Evolutionary conservation across 2,113 vertebrate genomes (phyloP).

Genomic region (Prietella phreatophila): DNA sequence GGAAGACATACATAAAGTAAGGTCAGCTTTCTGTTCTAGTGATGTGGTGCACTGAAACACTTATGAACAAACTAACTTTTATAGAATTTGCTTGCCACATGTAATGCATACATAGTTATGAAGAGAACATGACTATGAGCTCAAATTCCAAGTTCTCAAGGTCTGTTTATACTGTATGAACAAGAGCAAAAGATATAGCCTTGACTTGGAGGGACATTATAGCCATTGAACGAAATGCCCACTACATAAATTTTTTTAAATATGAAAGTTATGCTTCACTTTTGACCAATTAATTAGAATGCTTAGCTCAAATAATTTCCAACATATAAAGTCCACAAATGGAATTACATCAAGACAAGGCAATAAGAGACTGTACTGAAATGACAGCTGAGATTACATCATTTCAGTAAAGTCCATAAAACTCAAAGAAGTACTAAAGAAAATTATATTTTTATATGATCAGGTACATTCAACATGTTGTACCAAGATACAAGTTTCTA

Average conservation of each 20-base stretch:
- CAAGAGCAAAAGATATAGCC: neutral
- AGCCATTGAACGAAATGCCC: neutral
- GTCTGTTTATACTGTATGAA: neutral
- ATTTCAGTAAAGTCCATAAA: neutral
- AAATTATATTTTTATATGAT: too few species aligned
- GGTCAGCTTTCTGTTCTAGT: neutral
- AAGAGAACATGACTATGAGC: neutral
- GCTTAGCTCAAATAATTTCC: neutral
- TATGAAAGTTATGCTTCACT: neutral
- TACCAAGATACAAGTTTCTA: neutral
- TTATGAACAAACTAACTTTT: neutral
- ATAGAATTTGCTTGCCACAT: neutral
- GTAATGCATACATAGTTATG: neutral
- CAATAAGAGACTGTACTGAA: neutral
- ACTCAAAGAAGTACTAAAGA: neutral
- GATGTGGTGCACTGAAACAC: neutral
- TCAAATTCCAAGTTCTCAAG: neutral
- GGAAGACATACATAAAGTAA: neutral
- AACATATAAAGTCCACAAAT: neutral
- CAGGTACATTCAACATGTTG: neutral
- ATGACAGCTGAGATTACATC: neutral
- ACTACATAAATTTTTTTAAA: neutral
- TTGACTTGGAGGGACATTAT: neutral
- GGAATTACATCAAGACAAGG: neutral
- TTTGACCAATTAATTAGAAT: neutral